Conservation (phyloP, 2,797 vertebrate species). For the Nyctalus aviator region DNA sequence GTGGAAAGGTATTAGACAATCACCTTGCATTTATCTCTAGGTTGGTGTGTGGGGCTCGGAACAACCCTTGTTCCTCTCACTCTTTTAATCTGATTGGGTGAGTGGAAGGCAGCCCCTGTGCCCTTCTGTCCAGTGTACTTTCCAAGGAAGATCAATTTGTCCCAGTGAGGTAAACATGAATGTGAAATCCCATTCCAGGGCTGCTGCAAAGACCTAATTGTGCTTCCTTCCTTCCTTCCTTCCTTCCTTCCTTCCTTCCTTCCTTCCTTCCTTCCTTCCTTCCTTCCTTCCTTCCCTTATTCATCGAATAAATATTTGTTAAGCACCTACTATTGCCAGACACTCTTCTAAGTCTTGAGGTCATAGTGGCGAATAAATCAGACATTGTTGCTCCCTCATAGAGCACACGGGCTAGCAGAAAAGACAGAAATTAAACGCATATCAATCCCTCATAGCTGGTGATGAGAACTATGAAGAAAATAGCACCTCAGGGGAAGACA, state of each 20-base stretch:
- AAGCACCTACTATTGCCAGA: background rate
- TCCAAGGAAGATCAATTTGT: background rate
- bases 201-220: background rate
- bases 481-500: background rate
- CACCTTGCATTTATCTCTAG: background rate
- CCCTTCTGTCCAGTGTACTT: background rate
- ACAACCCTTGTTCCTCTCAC: background rate
- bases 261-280: background rate
- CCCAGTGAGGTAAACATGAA: background rate
- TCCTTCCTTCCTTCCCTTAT: background rate
- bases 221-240: background rate
- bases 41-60: background rate
- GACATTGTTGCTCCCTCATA: background rate
- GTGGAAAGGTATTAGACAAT: background rate
- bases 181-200: background rate
- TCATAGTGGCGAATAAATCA: background rate
- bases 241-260: background rate
- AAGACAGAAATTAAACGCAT: conserved; percentile 44
- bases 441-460: background rate
- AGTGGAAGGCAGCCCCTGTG: background rate
- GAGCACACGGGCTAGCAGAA: background rate
- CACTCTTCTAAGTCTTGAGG: conserved; percentile 21
- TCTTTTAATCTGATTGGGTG: background rate
- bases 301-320: background rate
- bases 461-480: background rate